A percentile compares a stretch with the other conserved stretches of the same genome.
These are phyloP conservation scores for Catocala sponsa DNA, from an alignment of 2,888 invertebrate species.

Conservation along the genomic window DNA sequence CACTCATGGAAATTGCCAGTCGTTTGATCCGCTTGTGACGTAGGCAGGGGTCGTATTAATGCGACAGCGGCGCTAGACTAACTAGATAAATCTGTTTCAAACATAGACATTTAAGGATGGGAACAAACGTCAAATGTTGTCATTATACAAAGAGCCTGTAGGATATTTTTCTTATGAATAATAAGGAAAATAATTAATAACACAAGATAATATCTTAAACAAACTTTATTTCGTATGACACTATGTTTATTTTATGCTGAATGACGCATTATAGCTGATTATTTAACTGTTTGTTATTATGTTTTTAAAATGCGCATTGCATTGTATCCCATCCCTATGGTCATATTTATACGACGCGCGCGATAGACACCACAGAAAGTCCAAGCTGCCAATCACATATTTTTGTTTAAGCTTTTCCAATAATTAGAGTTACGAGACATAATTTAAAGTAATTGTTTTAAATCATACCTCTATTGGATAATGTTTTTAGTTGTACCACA, in stretches of 20 bases:
- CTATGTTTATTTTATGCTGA: constrained; percentile 24
- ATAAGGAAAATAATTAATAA: constrained; percentile 26
- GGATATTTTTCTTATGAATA: constrained; percentile 28
- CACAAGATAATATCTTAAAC: constrained; percentile 26
- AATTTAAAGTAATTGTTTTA: not conserved
- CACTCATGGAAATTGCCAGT: constrained; percentile 29
- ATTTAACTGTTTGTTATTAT: constrained; percentile 26
- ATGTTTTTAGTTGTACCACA: constrained; percentile 27
- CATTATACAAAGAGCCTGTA: constrained; percentile 26
- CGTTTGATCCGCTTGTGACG: constrained; percentile 26
- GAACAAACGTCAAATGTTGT: constrained; percentile 26
- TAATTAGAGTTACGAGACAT: constrained; percentile 23
- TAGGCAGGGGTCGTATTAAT: constrained; percentile 28
- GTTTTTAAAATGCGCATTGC: constrained; percentile 29
- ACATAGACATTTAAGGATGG: constrained; percentile 23
- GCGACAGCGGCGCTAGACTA: constrained; percentile 26
- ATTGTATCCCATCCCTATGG: constrained; percentile 27
- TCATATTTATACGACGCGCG: constrained; percentile 28
- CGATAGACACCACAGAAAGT: constrained; percentile 14
- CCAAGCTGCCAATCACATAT: too few relatives aligned
- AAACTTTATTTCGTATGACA: constrained; percentile 26
- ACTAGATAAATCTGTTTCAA: constrained; percentile 12
- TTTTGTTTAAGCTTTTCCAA: constrained; percentile 24
- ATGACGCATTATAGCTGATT: constrained; percentile 26
- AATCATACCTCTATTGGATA: not conserved